These are phyloP conservation scores for Corythornis madagascariensis DNA, from an alignment of 2,113 vertebrate species.

Conservation along the genomic window DNA sequence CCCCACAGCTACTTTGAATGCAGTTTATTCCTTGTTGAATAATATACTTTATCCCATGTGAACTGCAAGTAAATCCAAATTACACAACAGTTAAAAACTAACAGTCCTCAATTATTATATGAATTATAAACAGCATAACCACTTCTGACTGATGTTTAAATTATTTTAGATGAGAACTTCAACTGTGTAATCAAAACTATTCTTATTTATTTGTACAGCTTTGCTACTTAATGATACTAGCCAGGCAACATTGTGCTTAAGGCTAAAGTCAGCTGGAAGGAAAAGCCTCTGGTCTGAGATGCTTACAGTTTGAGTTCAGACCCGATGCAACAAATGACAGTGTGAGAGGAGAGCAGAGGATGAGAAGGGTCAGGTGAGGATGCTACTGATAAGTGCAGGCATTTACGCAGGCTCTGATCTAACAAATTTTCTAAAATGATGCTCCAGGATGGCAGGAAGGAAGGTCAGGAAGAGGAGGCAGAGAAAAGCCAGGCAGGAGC, in stretches of 20 bases:
- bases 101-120: slow-evolving; percentile 30
- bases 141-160: slow-evolving; percentile 7
- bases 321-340: background rate
- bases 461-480: background rate
- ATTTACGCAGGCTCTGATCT: background rate
- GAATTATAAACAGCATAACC: slow-evolving; percentile 21
- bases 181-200: background rate
- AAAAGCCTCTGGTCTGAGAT: background rate
- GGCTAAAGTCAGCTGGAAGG: background rate
- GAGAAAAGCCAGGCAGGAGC: background rate
- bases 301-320: background rate
- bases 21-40: slow-evolving; percentile 35
- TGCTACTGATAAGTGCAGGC: rapidly evolving
- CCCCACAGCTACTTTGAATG: slow-evolving; percentile 49
- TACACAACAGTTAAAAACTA: slow-evolving; percentile 42
- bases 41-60: slow-evolving; percentile 35
- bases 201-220: background rate
- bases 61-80: slow-evolving; percentile 48
- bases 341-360: background rate
- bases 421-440: background rate
- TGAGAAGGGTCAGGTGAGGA: background rate
- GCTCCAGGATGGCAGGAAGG: background rate
- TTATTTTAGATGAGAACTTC: slow-evolving; percentile 36
- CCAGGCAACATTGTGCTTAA: background rate
- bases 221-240: background rate